A percentile compares a stretch with the other conserved stretches of the same genome.
phyloP scores from a whole-genome alignment of 64 coral and sea anemone species.

The Dendronephthya gigantea region DNA sequence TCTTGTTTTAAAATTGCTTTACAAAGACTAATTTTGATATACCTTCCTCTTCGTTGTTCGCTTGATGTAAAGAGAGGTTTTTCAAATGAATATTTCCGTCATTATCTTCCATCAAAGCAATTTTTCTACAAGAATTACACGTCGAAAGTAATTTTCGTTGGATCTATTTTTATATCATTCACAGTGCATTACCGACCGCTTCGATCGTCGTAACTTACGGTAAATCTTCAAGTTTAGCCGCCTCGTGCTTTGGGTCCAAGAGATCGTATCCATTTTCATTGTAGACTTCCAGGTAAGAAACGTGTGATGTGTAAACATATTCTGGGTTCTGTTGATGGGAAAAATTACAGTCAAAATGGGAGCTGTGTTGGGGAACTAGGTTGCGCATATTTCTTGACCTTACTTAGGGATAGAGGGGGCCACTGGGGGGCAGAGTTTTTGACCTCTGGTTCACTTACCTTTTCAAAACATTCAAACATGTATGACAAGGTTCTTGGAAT shows the following conservation, averaged over 20 bases:
- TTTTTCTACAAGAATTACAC: constrained; percentile 41
- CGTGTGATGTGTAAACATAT: constrained; percentile 69
- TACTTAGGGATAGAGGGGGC: not conserved
- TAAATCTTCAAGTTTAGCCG: constrained; percentile 76
- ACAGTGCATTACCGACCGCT: too few species aligned
- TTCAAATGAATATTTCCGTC: constrained; percentile 79
- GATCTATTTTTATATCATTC: too few species aligned
- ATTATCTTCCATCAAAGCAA: constrained; percentile 78
- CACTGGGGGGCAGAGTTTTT: too few species aligned
- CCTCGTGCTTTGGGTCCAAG: constrained; percentile 91
- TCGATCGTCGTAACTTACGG: constrained; percentile 53
- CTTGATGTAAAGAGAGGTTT: constrained; percentile 84
- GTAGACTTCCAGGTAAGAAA: constrained; percentile 98
- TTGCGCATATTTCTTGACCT: too few species aligned
- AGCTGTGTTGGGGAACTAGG: too few species aligned
- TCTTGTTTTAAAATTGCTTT: too few species aligned
- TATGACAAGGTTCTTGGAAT: constrained; percentile 91
- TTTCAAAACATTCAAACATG: constrained; percentile 92
- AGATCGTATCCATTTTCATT: constrained; percentile 98
- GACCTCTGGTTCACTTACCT: constrained; percentile 50
- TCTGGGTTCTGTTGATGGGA: constrained; percentile 54
- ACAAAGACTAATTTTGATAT: not conserved
- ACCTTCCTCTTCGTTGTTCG: constrained; percentile 92
- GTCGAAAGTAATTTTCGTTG: not conserved
- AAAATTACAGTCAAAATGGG: not conserved